These are phyloP conservation scores for Vandiemenella viatica DNA, from an alignment of 2,888 invertebrate genomes.

Conservation along the genomic window DNA sequence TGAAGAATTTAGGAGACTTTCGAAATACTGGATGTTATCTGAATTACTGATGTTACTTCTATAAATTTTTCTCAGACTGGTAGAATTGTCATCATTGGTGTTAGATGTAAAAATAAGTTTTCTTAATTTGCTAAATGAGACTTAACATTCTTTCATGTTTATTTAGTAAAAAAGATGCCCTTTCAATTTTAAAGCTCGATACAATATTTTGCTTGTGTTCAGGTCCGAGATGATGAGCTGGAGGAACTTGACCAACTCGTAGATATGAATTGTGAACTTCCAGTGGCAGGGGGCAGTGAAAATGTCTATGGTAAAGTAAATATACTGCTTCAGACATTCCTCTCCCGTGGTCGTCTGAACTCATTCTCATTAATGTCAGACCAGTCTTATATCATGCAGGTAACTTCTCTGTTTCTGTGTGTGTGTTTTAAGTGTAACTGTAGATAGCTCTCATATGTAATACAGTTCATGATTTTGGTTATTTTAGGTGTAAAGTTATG, in stretches of 20 bases:
- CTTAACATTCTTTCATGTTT: too few species aligned
- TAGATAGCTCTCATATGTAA: neutral
- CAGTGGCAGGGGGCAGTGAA: slow-evolving; percentile 69
- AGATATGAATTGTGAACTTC: slow-evolving; percentile 56
- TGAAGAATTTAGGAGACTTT: too few species aligned
- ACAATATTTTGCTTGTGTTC: neutral
- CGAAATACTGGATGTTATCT: too few species aligned
- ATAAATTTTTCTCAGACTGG: too few species aligned
- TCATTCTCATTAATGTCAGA: slow-evolving; percentile 80
- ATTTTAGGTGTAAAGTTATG: neutral
- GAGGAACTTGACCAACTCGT: slow-evolving; percentile 72
- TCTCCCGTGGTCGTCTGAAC: slow-evolving; percentile 67
- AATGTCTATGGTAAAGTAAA: slow-evolving; percentile 91
- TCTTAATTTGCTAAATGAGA: too few species aligned
- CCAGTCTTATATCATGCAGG: slow-evolving; percentile 76
- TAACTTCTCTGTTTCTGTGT: slow-evolving; percentile 24
- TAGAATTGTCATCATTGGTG: too few species aligned
- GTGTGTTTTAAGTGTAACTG: neutral
- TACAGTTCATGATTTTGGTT: neutral
- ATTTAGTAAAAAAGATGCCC: too few species aligned
- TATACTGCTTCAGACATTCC: slow-evolving; percentile 77
- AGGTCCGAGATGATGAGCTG: slow-evolving; percentile 89
- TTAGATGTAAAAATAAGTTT: too few species aligned
- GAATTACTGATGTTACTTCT: too few species aligned
- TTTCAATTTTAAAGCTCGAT: too few species aligned